phyloP scores from a whole-genome alignment of 2,113 vertebrate genomes.

The Serinus canaria region DNA sequence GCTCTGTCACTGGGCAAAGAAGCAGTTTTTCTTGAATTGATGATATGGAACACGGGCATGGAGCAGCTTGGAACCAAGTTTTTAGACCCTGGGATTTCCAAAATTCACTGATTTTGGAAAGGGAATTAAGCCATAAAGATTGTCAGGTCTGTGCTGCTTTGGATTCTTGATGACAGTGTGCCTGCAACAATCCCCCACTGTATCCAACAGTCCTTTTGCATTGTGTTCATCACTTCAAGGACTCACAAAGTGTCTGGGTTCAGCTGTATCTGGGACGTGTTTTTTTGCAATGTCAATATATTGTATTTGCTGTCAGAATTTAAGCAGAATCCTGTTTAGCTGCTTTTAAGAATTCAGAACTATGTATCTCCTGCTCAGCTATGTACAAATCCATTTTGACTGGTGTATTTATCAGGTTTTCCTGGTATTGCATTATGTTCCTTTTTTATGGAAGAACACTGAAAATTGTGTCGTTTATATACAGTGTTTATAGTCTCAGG shows the following conservation, averaged over 20 bases:
- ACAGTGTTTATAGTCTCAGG: not conserved
- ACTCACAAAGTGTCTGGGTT: not conserved
- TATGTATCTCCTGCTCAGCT: not conserved
- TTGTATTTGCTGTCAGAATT: not conserved
- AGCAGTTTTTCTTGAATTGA: not conserved
- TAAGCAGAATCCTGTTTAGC: not conserved
- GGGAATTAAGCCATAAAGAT: not conserved
- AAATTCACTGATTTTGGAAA: not conserved
- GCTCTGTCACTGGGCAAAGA: not conserved
- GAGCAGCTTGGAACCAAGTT: not conserved
- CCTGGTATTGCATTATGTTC: not conserved
- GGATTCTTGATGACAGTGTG: not conserved
- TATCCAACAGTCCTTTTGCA: not conserved
- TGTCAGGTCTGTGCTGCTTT: not conserved
- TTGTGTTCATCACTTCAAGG: not conserved
- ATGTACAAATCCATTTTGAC: not conserved
- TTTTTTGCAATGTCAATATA: not conserved
- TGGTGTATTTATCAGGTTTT: not conserved
- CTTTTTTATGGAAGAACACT: not conserved
- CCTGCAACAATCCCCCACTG: not conserved
- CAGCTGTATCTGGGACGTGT: not conserved
- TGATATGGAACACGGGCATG: not conserved
- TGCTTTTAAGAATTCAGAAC: not conserved
- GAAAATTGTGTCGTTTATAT: not conserved
- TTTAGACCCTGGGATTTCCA: not conserved